Base-by-base conservation (phyloP, 1,140 invertebrate species). In the Phymorhynchus buccinoides region DNA sequence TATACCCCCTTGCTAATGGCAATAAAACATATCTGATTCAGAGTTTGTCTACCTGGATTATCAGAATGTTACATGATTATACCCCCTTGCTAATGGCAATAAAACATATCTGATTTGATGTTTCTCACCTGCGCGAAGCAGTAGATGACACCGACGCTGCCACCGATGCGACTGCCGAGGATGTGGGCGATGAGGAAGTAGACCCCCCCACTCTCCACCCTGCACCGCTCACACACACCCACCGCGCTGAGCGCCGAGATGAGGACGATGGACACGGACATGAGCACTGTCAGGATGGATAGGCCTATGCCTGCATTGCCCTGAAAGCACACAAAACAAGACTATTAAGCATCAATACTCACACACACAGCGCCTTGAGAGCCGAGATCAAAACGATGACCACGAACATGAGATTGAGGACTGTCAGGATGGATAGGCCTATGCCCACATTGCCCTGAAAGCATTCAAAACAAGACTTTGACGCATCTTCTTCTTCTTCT, bases 101-200 rank as follows among this genome's bases (percentile, higher is more conserved):
- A n/a, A n/a, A n/a, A n/a, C n/a, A n/a, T n/a, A n/a, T n/a, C n/a
- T n/a, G n/a, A n/a, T n/a, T n/a, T n/a, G n/a, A n/a, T n/a, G n/a
- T n/a, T 30, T 37, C 82, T 87, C 78, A 93, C 93, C 92, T 98
- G 98, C 88, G 98, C 98, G 95, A 99, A 99, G 92, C 97, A 98
- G 92, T 99, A 99, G 4, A 99, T 94, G 81, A 99, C 93, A 75
- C 98, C 98, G 30, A 99, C 94, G 77, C 98, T 96, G 30, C 97
- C 97, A 14, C 97, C 98, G 91, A 98, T 96, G 91, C 97, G 95
- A 7, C 97, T 97, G 56, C 98, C 98, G 16, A 99, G 94, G 4
- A 99, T 98, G 92, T 99, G 97, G 0, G 97, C 97, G 52, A 99
- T 93, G 75, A 99, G 94, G 94, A 98, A 98, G 94, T 99, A 99